These are phyloP conservation scores for Salvelinus sp. DNA, from an alignment of 2,113 vertebrate species.

Conservation along the genomic window DNA sequence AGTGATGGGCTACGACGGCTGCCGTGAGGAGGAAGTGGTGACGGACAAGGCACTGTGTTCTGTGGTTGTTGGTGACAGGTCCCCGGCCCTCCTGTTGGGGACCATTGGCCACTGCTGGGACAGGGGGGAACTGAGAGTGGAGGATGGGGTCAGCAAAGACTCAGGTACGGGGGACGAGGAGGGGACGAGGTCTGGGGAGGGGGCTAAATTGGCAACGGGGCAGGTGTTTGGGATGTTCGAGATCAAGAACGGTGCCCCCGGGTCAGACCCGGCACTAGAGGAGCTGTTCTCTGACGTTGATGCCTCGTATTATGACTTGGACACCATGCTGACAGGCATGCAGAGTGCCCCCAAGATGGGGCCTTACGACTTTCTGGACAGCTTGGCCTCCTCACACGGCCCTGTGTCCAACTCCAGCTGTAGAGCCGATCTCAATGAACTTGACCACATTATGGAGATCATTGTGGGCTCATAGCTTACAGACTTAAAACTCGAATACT, in stretches of 20 bases:
- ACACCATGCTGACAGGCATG: conserved; percentile 84
- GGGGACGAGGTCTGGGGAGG: conserved; percentile 37
- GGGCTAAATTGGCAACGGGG: conserved; percentile 71
- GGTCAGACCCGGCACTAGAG: conserved; percentile 69
- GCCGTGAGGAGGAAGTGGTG: conserved; percentile 55
- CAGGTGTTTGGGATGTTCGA: conserved; percentile 86
- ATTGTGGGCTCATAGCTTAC: conserved; percentile 68
- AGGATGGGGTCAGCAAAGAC: conserved; percentile 63
- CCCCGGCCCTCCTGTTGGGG: conserved; percentile 55
- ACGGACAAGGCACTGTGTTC: conserved; percentile 52
- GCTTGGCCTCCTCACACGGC: conserved; percentile 63
- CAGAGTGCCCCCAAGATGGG: conserved; percentile 75
- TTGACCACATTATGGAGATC: conserved; percentile 82
- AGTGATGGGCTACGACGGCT: conserved; percentile 55
- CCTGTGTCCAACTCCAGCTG: conserved; percentile 62
- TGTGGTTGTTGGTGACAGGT: conserved; percentile 36
- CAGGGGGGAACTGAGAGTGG: conserved; percentile 65
- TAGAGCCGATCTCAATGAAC: conserved; percentile 79
- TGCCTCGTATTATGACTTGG: conserved; percentile 83
- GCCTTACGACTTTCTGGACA: conserved; percentile 78
- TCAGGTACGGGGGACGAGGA: conserved; percentile 68
- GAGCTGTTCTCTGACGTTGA: conserved; percentile 85
- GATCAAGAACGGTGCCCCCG: conserved; percentile 68
- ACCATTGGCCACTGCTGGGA: conserved; percentile 74
- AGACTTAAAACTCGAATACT: neutral